phyloP scores from a whole-genome alignment of 2,888 invertebrate species.

The Phasia obesa region DNA sequence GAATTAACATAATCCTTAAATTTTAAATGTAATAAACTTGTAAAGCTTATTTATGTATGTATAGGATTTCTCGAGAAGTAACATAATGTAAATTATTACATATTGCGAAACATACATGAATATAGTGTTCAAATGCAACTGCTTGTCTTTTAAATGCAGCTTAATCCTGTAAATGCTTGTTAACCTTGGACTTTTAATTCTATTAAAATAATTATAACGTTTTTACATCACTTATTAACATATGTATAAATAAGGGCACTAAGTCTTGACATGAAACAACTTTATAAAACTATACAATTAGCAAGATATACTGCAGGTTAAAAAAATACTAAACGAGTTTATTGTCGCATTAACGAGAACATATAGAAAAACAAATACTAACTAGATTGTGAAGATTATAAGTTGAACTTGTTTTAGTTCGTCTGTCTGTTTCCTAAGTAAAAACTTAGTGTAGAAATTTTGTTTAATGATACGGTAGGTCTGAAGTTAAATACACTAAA shows the following conservation, averaged over 20 bases:
- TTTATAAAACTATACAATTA: conserved; percentile 21
- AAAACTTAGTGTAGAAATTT: too few species aligned
- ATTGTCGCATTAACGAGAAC: not conserved
- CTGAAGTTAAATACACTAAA: too few species aligned
- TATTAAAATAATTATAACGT: conserved; percentile 37
- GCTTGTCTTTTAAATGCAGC: conserved; percentile 2
- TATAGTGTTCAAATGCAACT: not conserved
- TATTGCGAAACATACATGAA: not conserved
- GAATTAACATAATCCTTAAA: conserved; percentile 21
- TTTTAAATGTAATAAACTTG: conserved; percentile 4
- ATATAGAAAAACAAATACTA: not conserved
- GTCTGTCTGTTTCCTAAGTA: not conserved
- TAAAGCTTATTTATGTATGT: conserved; percentile 14
- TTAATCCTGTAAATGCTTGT: conserved; percentile 42
- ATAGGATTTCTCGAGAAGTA: not conserved
- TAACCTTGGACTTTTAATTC: conserved; percentile 35
- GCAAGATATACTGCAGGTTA: conserved; percentile 19
- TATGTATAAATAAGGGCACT: conserved; percentile 4
- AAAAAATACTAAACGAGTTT: conserved; percentile 14
- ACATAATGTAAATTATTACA: not conserved
- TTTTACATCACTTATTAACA: conserved; percentile 13
- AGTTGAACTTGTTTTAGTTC: not conserved
- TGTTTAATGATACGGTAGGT: too few species aligned
- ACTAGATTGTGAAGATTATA: not conserved
- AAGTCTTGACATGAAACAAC: not conserved